phyloP scores from a whole-genome alignment of 2,797 vertebrate genomes.

The Brachyrhaphis roseni region DNA sequence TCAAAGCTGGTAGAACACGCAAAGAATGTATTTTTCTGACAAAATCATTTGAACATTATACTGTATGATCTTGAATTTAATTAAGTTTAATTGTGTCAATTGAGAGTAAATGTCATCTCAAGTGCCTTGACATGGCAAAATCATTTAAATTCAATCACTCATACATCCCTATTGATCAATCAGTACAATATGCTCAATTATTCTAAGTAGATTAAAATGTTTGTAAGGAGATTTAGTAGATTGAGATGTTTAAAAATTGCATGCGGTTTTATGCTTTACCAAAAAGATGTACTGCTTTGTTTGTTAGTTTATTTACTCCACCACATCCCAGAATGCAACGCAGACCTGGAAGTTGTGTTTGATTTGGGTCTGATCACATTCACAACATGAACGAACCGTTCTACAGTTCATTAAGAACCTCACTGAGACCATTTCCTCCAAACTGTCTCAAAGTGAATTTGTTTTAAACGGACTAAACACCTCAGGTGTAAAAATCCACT shows the following conservation, averaged over 20 bases:
- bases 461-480: no score
- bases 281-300: not conserved
- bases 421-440: not conserved
- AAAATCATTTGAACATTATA: no score
- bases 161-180: no score
- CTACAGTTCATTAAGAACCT: not conserved
- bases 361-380: not conserved
- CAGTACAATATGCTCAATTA: no score
- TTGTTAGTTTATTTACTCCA: not conserved
- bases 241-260: not conserved
- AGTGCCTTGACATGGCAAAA: not conserved
- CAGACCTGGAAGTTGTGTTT: not conserved
- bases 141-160: no score
- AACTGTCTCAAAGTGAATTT: not conserved
- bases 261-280: not conserved
- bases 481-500: not conserved
- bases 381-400: not conserved
- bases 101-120: no score
- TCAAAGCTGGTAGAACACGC: not conserved
- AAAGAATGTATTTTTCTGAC: not conserved
- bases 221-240: not conserved
- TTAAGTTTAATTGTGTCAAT: no score
- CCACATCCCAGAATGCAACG: not conserved
- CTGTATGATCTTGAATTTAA: no score
- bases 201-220: not conserved